A percentile compares a stretch with the other conserved stretches of the same genome.
These are phyloP conservation scores for Phaetusa simplex DNA, from an alignment of 2,113 vertebrate genomes.

Conservation along the genomic window DNA sequence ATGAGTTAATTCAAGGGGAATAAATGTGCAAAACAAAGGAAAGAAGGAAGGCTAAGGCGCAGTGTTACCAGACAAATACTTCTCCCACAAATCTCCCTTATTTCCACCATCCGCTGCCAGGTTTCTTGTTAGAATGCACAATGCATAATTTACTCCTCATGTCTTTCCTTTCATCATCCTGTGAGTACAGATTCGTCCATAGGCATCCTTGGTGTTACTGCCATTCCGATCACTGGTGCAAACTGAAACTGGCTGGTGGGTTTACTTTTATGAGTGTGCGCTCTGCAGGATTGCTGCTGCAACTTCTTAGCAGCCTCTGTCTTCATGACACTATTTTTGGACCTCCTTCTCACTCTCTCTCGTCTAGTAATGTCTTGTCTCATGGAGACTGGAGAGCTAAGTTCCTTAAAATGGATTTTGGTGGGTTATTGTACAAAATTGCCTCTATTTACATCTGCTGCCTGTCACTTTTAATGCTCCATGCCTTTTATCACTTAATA, in stretches of 20 bases:
- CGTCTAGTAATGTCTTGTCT: neutral
- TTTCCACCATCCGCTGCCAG: neutral
- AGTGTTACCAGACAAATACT: neutral
- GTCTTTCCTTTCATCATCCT: neutral
- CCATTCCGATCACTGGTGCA: neutral
- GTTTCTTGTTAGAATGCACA: constrained; percentile 6
- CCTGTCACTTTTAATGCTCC: constrained; percentile 62
- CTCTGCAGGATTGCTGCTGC: neutral
- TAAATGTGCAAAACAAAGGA: constrained; percentile 17
- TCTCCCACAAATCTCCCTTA: neutral
- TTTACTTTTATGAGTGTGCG: neutral
- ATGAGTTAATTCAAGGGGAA: constrained; percentile 12
- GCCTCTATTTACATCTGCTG: constrained; percentile 59
- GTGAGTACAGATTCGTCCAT: neutral
- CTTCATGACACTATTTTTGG: constrained; percentile 5
- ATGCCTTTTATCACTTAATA: constrained; percentile 66
- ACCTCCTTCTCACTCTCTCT: constrained; percentile 1
- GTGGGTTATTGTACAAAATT: constrained; percentile 56
- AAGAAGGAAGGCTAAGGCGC: neutral
- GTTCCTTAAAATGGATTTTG: constrained; percentile 63
- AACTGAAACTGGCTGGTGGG: neutral
- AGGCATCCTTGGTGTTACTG: neutral
- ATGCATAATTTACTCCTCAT: constrained; percentile 9
- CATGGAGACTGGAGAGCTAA: constrained; percentile 34
- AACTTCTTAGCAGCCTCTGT: constrained; percentile 24